phyloP scores from a whole-genome alignment of 37 sponge, comb jelly and placozoan species.

The Spongia lamella region DNA sequence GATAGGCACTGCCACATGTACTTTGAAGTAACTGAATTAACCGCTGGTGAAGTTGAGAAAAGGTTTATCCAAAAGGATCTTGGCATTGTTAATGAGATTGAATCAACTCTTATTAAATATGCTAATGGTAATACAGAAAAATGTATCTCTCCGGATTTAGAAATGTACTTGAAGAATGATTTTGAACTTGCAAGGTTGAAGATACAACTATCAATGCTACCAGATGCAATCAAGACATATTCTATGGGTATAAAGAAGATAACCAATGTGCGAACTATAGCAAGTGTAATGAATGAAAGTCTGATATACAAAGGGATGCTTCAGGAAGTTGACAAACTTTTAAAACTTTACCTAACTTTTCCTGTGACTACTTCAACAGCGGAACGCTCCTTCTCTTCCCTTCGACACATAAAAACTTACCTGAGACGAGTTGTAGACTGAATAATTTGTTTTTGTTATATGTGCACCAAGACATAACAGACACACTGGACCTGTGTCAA shows the following conservation, averaged over 20 bases:
- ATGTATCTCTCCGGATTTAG: slow-evolving; percentile 27
- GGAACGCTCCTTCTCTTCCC: too few species aligned
- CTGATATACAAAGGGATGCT: slow-evolving; percentile 36
- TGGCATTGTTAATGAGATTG: slow-evolving; percentile 2
- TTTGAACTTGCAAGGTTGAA: slow-evolving; percentile 26
- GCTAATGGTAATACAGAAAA: slow-evolving; percentile 24
- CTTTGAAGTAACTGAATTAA: slow-evolving; percentile 22
- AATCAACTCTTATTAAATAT: slow-evolving; percentile 1
- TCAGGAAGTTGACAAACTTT: slow-evolving; percentile 12
- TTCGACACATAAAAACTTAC: too few species aligned
- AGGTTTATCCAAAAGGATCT: slow-evolving; percentile 30
- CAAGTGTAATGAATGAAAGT: slow-evolving; percentile 17
- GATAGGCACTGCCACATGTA: slow-evolving; percentile 35
- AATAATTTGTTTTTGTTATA: too few species aligned
- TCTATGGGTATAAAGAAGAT: slow-evolving; percentile 22
- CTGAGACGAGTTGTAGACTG: too few species aligned
- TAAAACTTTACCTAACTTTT: too few species aligned
- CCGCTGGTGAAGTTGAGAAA: not conserved
- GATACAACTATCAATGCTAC: slow-evolving; percentile 24
- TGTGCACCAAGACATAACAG: too few species aligned
- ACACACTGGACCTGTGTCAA: too few species aligned
- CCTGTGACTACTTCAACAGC: too few species aligned
- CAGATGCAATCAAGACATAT: slow-evolving; percentile 22
- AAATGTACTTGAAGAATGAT: slow-evolving; percentile 32
- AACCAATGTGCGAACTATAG: slow-evolving; percentile 32